Evolutionary conservation across 2,888 invertebrate genomes (phyloP).

Genomic region (Euclidia mi): DNA sequence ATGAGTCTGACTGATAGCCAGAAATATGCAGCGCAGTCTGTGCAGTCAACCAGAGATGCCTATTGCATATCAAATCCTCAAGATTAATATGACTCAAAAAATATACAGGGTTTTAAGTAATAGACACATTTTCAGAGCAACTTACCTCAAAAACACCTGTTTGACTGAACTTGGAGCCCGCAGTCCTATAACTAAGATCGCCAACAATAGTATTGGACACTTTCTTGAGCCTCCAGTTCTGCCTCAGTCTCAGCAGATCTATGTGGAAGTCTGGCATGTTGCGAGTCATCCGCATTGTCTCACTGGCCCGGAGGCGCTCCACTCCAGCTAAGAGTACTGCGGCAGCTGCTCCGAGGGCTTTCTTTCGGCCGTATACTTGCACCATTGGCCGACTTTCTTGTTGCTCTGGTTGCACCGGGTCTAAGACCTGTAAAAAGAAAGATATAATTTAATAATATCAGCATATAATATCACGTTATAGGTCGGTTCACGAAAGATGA

Average conservation of each 20-base stretch:
- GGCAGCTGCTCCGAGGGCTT: slow-evolving; percentile 96
- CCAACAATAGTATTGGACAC: slow-evolving; percentile 98
- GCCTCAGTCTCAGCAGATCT: slow-evolving; percentile 95
- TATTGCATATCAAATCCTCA: too few relatives aligned
- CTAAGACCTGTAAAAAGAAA: slow-evolving; percentile 89
- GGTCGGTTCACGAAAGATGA: too few relatives aligned
- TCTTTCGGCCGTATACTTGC: slow-evolving; percentile 97
- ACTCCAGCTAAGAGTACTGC: slow-evolving; percentile 96
- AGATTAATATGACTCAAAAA: slow-evolving; percentile 19
- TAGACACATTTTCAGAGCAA: too few relatives aligned
- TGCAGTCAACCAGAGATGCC: too few relatives aligned
- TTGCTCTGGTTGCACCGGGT: slow-evolving; percentile 96
- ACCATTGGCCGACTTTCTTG: slow-evolving; percentile 96
- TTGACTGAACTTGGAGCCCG: slow-evolving; percentile 98
- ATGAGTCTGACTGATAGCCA: too few relatives aligned
- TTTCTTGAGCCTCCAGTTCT: slow-evolving; percentile 99
- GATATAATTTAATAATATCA: background rate
- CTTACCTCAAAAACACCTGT: slow-evolving; percentile 98
- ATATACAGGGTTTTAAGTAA: slow-evolving; percentile 9
- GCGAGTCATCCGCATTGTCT: slow-evolving; percentile 93
- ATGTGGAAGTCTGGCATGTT: slow-evolving; percentile 97
- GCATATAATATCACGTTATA: too few relatives aligned
- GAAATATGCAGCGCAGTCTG: too few relatives aligned
- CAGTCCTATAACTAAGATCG: slow-evolving; percentile 98
- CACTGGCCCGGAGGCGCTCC: slow-evolving; percentile 95